phyloP scores from a whole-genome alignment of 2,888 invertebrate species.

The Drosophila peninsularis region DNA sequence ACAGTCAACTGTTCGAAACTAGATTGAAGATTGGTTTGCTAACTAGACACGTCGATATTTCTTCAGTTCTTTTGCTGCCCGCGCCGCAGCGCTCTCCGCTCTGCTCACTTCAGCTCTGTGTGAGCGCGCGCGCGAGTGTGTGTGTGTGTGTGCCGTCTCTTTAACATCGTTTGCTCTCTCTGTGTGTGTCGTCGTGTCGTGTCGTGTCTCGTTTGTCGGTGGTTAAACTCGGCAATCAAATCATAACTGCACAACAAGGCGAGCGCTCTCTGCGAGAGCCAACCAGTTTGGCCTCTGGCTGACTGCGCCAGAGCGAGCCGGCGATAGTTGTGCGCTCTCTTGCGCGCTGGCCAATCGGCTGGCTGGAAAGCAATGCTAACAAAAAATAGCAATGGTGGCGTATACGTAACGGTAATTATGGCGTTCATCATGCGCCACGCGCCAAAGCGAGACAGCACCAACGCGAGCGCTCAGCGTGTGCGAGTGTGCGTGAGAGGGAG shows the following conservation, averaged over 20 bases:
- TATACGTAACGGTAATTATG: conserved; percentile 84
- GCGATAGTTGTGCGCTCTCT: conserved; percentile 37
- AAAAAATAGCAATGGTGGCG: conserved; percentile 84
- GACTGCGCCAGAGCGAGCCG: conserved; percentile 29
- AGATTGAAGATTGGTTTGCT: conserved; percentile 85
- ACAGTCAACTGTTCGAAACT: conserved; percentile 85
- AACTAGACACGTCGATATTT: conserved; percentile 85
- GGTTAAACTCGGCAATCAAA: conserved; percentile 81
- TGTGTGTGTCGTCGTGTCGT: conserved; percentile 8
- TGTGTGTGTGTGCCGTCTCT: conserved; percentile 49
- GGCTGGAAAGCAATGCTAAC: conserved; percentile 48
- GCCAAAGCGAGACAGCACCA: conserved; percentile 55
- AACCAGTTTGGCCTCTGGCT: conserved; percentile 41
- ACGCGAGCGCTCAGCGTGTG: conserved; percentile 2
- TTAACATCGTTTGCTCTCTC: conserved; percentile 70
- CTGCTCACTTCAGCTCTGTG: conserved; percentile 42
- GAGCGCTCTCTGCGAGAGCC: conserved; percentile 45
- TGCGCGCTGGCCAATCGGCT: conserved; percentile 70
- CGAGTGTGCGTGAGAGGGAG: conserved; percentile 14
- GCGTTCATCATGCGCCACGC: conserved; percentile 81
- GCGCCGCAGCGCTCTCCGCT: conserved; percentile 41
- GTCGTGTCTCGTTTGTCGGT: conserved; percentile 82
- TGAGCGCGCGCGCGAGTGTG: conserved; percentile 17
- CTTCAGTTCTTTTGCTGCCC: conserved; percentile 81
- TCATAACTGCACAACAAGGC: conserved; percentile 74